Conservation (phyloP, 2,113 vertebrate genomes). For the Alces alces region DNA sequence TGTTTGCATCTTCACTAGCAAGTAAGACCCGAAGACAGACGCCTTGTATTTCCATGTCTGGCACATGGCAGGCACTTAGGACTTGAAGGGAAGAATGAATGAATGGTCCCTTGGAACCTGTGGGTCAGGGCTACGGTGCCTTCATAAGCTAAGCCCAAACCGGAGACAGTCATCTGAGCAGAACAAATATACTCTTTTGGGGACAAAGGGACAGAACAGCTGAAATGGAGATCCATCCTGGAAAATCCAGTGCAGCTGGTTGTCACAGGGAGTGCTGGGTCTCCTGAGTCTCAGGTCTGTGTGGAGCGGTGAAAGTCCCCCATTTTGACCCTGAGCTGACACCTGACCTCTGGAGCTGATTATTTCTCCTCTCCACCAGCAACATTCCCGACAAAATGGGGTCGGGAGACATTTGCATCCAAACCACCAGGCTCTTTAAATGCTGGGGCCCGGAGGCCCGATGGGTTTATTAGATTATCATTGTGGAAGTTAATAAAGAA, state of each 20-base stretch:
- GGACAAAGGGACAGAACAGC: slow-evolving; percentile 16
- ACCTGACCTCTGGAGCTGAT: slow-evolving; percentile 60
- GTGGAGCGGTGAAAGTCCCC: slow-evolving; percentile 36
- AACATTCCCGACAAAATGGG: slow-evolving; percentile 79
- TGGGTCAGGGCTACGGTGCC: not conserved
- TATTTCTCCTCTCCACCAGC: slow-evolving; percentile 81
- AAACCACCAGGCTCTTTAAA: slow-evolving; percentile 79
- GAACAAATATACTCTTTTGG: not conserved
- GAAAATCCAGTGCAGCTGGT: slow-evolving; percentile 24
- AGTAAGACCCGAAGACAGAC: not conserved
- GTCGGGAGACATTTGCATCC: slow-evolving; percentile 81
- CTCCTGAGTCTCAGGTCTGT: not conserved
- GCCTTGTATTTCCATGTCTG: not conserved
- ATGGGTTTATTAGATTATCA: slow-evolving; percentile 93
- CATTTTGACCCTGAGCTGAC: slow-evolving; percentile 48
- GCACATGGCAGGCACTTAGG: not conserved
- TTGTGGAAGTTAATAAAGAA: slow-evolving; percentile 96
- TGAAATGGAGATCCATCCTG: not conserved
- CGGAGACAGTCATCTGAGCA: not conserved
- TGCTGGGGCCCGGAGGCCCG: slow-evolving; percentile 84
- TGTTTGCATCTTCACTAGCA: not conserved
- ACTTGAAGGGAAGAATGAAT: not conserved
- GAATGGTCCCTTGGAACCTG: not conserved
- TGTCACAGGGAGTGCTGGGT: not conserved
- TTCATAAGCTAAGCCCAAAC: not conserved